phyloP scores from a whole-genome alignment of 2,888 invertebrate species.

The Caradrina clavipalpis region DNA sequence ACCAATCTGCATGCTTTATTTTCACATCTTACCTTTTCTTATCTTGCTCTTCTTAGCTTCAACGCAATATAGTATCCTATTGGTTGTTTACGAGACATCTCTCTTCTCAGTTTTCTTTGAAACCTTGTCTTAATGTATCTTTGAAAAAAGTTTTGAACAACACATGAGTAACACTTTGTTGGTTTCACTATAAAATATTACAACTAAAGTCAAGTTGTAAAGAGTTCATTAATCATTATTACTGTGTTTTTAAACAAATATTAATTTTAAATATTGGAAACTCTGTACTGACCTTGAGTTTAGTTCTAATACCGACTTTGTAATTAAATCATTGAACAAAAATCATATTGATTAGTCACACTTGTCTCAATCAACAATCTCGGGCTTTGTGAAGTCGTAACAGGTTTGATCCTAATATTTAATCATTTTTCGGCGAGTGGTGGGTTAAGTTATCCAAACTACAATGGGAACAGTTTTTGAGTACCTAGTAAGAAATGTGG shows the following conservation, averaged over 20 bases:
- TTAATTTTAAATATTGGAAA: background rate
- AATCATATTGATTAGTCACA: background rate
- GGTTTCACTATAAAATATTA: background rate
- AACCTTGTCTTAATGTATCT: no score
- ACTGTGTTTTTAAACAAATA: no score
- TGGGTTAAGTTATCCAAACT: background rate
- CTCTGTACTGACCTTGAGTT: slow-evolving; percentile 11
- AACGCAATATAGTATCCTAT: no score
- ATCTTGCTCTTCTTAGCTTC: no score
- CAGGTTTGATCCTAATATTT: background rate
- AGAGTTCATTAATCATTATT: background rate
- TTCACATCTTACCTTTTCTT: no score
- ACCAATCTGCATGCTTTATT: no score
- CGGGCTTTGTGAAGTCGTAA: background rate
- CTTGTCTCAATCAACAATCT: background rate
- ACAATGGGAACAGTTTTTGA: no score
- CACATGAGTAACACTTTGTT: slow-evolving; percentile 23
- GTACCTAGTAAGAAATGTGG: background rate
- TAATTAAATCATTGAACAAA: no score
- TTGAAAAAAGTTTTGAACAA: no score
- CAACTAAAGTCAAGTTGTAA: slow-evolving; percentile 24
- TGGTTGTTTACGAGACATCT: no score
- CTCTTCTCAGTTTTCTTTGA: no score
- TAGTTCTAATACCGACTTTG: background rate
- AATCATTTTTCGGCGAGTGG: background rate